These are phyloP conservation scores for Danionella dracula DNA, from an alignment of 2,797 vertebrate species.

Conservation along the genomic window DNA sequence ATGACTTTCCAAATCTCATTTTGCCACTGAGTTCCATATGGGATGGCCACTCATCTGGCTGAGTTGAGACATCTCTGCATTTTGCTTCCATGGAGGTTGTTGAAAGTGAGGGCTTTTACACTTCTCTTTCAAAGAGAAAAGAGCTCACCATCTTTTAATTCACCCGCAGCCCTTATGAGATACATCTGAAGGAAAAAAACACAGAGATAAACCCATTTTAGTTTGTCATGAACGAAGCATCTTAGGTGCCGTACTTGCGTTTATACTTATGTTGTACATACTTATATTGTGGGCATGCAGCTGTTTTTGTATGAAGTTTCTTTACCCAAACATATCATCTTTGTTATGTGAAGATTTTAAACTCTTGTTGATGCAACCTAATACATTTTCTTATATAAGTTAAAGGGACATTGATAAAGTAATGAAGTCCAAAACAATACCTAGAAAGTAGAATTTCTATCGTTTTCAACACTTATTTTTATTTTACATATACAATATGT, in stretches of 20 bases:
- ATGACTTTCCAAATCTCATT: constrained; percentile 14
- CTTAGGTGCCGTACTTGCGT: background rate
- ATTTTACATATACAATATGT: no score
- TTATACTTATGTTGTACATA: no score
- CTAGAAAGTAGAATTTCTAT: no score
- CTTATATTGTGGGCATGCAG: no score
- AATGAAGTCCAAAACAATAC: no score
- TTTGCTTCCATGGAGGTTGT: background rate
- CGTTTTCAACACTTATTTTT: no score
- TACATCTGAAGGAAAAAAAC: background rate
- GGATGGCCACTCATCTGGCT: background rate
- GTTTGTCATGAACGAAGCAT: background rate
- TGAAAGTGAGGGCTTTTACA: background rate
- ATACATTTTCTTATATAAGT: no score
- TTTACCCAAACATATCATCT: no score
- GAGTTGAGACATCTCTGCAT: background rate
- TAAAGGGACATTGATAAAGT: no score
- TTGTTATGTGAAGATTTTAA: no score
- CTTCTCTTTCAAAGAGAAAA: background rate
- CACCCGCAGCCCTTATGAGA: background rate
- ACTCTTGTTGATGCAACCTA: no score
- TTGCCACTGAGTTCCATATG: constrained; percentile 2
- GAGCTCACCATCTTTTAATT: constrained; percentile 20
- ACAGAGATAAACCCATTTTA: background rate
- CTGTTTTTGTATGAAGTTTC: no score